Conservation (phyloP, 2,888 invertebrate genomes). For the Endotricha flammealis region DNA sequence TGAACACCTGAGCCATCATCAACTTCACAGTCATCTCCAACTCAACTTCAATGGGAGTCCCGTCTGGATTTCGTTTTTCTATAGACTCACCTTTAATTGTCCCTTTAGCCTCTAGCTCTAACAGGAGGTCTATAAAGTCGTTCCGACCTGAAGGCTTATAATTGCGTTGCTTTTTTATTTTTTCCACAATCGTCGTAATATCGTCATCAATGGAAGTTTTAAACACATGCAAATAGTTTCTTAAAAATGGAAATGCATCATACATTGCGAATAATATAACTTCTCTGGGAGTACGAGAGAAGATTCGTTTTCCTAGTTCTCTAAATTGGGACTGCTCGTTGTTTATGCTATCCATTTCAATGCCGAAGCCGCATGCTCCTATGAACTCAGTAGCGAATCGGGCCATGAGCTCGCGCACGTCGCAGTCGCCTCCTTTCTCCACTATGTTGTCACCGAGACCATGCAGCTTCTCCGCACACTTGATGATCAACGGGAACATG, state of each 20-base stretch:
- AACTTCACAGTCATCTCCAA: constrained; percentile 38
- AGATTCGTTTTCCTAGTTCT: constrained; percentile 35
- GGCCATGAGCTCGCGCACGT: constrained; percentile 47
- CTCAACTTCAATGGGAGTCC: constrained; percentile 35
- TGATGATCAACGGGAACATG: constrained; percentile 57
- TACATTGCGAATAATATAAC: constrained; percentile 26
- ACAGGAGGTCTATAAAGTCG: constrained; percentile 42
- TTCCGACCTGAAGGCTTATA: constrained; percentile 43
- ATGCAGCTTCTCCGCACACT: constrained; percentile 48
- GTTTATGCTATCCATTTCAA: constrained; percentile 41
- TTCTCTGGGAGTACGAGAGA: constrained; percentile 24
- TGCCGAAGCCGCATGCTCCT: constrained; percentile 50
- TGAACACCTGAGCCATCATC: constrained; percentile 47
- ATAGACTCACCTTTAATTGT: constrained; percentile 47
- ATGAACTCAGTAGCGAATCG: constrained; percentile 53
- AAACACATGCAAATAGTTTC: constrained; percentile 21
- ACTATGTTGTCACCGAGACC: constrained; percentile 29
- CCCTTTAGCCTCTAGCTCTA: constrained; percentile 34
- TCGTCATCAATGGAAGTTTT: constrained; percentile 23
- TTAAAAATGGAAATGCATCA: constrained; percentile 41
- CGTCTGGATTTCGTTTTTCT: constrained; percentile 37
- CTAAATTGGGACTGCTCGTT: constrained; percentile 43
- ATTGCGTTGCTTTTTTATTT: constrained; percentile 41
- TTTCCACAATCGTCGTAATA: constrained; percentile 30
- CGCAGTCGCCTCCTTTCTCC: constrained; percentile 27